Evolutionary conservation across 2,888 invertebrate genomes (phyloP), one percentile per base, ranked within the genome.

Genomic region (Brachypalpus laphriformis): DNA sequence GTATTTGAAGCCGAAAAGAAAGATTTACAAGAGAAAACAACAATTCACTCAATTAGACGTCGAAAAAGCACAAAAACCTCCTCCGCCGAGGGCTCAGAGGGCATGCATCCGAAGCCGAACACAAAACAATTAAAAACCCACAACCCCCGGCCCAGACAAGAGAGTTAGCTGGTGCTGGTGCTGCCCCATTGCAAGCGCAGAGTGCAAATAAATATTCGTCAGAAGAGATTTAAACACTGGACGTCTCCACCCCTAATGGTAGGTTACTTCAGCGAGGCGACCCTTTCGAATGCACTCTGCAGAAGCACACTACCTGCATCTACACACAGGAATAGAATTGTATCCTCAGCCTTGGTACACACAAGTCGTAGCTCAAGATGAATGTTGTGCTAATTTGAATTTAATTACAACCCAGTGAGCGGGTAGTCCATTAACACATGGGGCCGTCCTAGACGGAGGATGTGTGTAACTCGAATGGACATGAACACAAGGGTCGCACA

Each of bases 371-470:
- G 14, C 70, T 34, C 86, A 72, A 88, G 89, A 89, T 89, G 87
- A 87, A 89, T 89, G 88, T 89, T 89, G 88, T 89, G 90, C 89
- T 91, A 91, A 91, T 91, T 90, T 89, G 90, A 91, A 90, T 91
- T 91, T 91, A 91, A 91, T 91, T 90, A 89, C 88, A 89, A 88
- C 75, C 87, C 83, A 88, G 87, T 87, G 87, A 87, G 77, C 87
- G 88, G 81, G 85, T 88, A 88, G 88, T 87, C 89, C 89, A 89
- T 89, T 89, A 89, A 88, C 89, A 89, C 89, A 88, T 88, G 88
- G 76, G 80, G 86, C 81, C 74, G 82, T 86, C 83, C 72, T 82
- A 86, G 80, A 72, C 70, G 45, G 77, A 78, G 87, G 76, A 87
- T 86, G 75, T 82, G 78, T 70, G 81, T 74, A 75, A 85, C 65